Evolutionary conservation across 1,140 invertebrate genomes (phyloP).

Genomic region (Meloidogyne exigua): DNA sequence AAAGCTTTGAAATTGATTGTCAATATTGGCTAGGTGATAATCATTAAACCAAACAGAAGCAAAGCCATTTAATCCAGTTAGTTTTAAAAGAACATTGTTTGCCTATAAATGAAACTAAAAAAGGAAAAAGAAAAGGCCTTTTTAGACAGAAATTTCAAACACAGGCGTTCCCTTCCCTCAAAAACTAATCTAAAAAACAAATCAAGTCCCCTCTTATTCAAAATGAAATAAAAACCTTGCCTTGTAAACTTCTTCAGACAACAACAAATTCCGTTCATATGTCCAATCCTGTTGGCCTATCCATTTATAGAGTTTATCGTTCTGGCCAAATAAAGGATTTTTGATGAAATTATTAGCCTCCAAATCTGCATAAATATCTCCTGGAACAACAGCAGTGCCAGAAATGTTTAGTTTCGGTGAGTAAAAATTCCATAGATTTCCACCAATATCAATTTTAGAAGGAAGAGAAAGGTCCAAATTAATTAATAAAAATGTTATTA

Average conservation of each 20-base stretch:
- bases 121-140: too few relatives aligned
- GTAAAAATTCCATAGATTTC: slow-evolving; percentile 1
- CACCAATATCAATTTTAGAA: slow-evolving; percentile 7
- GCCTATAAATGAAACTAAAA: background rate
- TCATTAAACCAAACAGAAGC: slow-evolving; percentile 23
- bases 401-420: background rate
- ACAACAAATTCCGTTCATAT: slow-evolving; percentile 71
- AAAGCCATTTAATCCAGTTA: slow-evolving; percentile 10
- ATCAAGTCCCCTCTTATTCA: too few relatives aligned
- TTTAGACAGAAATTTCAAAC: too few relatives aligned
- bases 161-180: too few relatives aligned
- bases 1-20: slow-evolving; percentile 23
- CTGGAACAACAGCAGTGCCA: slow-evolving; percentile 21
- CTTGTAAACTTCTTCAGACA: background rate
- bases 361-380: slow-evolving; percentile 29
- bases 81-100: slow-evolving; percentile 66
- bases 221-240: background rate
- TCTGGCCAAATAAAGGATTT: slow-evolving; percentile 21
- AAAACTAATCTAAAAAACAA: background rate
- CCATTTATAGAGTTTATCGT: slow-evolving; percentile 18
- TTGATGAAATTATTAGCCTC: slow-evolving; percentile 5
- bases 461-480: background rate
- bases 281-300: slow-evolving; percentile 25
- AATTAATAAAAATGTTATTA: background rate
- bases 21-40: slow-evolving; percentile 7